These are phyloP conservation scores for Stegana nigrithorax DNA, from an alignment of 2,888 invertebrate genomes.

Conservation along the genomic window DNA sequence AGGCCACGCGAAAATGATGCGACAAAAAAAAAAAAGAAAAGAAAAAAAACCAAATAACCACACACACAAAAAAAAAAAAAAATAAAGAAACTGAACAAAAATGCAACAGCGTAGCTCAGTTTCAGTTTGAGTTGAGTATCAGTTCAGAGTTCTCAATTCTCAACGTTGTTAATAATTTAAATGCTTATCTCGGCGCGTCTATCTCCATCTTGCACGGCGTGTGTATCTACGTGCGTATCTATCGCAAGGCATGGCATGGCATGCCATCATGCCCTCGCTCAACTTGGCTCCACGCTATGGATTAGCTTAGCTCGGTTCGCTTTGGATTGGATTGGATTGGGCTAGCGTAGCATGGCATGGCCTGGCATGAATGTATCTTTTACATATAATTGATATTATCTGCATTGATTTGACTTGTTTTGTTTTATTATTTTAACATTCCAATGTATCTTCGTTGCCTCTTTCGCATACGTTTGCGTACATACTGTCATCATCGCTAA, in stretches of 20 bases:
- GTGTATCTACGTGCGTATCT: too few species aligned
- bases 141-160: slow-evolving; percentile 20
- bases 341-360: too few species aligned
- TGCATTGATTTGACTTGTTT: slow-evolving; percentile 47
- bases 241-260: too few species aligned
- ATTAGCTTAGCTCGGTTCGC: background rate
- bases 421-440: slow-evolving; percentile 32
- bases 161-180: slow-evolving; percentile 55
- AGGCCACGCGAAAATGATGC: too few species aligned
- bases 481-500: too few species aligned
- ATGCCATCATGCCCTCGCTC: background rate
- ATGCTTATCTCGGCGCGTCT: slow-evolving; percentile 50
- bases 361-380: slow-evolving; percentile 53
- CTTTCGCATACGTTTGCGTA: too few species aligned
- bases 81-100: slow-evolving; percentile 28
- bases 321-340: too few species aligned
- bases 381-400: slow-evolving; percentile 63
- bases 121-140: slow-evolving; percentile 9
- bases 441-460: slow-evolving; percentile 22
- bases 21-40: slow-evolving; percentile 38
- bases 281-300: background rate
- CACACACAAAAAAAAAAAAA: slow-evolving; percentile 31
- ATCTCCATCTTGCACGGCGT: too few species aligned
- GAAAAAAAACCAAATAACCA: slow-evolving; percentile 55
- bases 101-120: slow-evolving; percentile 9